phyloP scores from a whole-genome alignment of 2,113 vertebrate genomes.

The Ploceus nigricollis region DNA sequence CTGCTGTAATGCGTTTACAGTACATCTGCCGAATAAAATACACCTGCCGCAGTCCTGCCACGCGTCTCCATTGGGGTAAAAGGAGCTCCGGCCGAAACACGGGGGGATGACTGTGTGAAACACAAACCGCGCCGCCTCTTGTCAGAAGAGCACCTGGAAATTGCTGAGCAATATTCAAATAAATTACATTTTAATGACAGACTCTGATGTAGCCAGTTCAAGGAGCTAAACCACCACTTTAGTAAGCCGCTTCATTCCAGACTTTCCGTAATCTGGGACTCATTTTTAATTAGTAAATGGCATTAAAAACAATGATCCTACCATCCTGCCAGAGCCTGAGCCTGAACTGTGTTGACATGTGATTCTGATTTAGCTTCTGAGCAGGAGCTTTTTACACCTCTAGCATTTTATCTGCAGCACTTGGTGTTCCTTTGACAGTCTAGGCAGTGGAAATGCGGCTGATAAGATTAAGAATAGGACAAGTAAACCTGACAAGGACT shows the following conservation, averaged over 20 bases:
- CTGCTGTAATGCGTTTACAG: constrained; percentile 31
- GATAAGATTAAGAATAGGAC: constrained; percentile 18
- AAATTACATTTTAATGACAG: neutral
- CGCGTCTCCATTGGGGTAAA: neutral
- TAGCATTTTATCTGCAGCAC: neutral
- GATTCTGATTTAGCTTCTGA: constrained; percentile 48
- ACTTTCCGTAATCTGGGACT: constrained; percentile 18
- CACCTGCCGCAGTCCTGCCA: neutral
- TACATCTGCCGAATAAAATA: neutral
- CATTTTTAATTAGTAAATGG: constrained; percentile 60
- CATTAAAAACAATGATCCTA: constrained; percentile 55
- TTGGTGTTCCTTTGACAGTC: neutral
- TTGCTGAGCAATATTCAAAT: neutral
- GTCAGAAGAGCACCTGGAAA: neutral
- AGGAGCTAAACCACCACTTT: neutral
- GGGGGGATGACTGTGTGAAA: neutral
- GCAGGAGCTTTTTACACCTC: constrained; percentile 16
- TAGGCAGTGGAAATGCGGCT: neutral
- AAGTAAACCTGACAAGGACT: neutral
- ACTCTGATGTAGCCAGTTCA: neutral
- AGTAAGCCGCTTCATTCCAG: constrained; percentile 9
- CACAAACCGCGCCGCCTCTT: fast-evolving
- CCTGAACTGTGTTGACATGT: constrained; percentile 3
- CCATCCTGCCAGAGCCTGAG: neutral
- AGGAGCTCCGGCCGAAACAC: neutral